Evolutionary conservation across 2,888 invertebrate genomes (phyloP).

Genomic region (Pharmacophagus antenor): DNA sequence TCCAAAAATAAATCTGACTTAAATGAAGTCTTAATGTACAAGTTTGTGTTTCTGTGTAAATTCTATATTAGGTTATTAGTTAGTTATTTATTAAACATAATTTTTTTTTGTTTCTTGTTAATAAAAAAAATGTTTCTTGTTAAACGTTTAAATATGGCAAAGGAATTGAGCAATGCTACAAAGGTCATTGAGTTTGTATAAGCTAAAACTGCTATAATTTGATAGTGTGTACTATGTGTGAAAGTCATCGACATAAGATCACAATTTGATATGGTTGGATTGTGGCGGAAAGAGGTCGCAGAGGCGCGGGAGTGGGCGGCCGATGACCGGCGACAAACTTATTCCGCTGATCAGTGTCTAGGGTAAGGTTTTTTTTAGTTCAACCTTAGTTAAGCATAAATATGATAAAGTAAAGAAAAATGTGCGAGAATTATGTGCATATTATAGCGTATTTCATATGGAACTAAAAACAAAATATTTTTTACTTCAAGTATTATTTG

Average conservation of each 20-base stretch:
- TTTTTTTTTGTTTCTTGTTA: too few species aligned
- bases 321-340: constrained; percentile 74
- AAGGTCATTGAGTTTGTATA: constrained; percentile 32
- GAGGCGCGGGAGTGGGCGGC: constrained; percentile 59
- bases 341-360: constrained; percentile 71
- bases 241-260: constrained; percentile 45
- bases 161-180: not conserved
- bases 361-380: constrained; percentile 70
- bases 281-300: constrained; percentile 65
- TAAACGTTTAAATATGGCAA: not conserved
- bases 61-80: too few species aligned
- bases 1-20: too few species aligned
- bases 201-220: constrained; percentile 47
- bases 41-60: too few species aligned
- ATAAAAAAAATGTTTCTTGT: not conserved
- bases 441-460: not conserved
- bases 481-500: not conserved
- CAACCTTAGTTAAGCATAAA: constrained; percentile 32
- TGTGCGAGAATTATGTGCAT: not conserved
- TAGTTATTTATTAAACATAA: too few species aligned
- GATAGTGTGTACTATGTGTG: constrained; percentile 43
- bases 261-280: constrained; percentile 55
- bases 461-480: not conserved
- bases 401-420: not conserved
- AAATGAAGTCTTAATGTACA: too few species aligned